Evolutionary conservation across 2,888 invertebrate genomes (phyloP), one percentile per base, ranked within the genome.

Genomic region (Operophtera brumata): DNA sequence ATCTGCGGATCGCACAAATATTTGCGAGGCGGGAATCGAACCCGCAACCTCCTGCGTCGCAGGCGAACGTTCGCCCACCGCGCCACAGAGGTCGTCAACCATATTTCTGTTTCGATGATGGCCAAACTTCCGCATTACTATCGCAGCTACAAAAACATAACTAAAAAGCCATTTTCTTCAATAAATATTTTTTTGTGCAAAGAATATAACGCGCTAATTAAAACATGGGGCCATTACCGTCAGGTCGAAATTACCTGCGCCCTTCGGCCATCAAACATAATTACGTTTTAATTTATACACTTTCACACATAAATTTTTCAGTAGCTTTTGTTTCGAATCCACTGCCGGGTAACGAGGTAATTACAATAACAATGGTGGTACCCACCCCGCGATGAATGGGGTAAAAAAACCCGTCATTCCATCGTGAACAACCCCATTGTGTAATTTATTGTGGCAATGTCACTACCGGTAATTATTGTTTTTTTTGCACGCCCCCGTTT

Each of bases 321-420:
- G 59, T 49, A 36, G 52, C 63, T 59, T 62, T 66, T 66, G 66
- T 66, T 66, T 62, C 56, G 61, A 61, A 59, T 64, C 59, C 61
- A 70, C 67, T 64, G 61, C 68, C 66, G 69, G 63, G 73, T 82
- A 82, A 82, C 78, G 77, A 81, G 83, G 78, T 78, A 81, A 83
- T 82, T 81, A 80, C 73, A 78, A 75, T 78, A 77, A 84, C 82
- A 83, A 83, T 81, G 68, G 71, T 61, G 64, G 68, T 71, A 75
- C 70, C 71, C 57, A 59, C 60, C 60, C 55, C 57, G 66, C 68
- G 61, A 69, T 75, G 77, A 72, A 78, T 74, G 71, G 67, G 63
- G 52, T 65, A 70, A 70, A 72, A 20, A 78, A 71, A 68, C 63
- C 64, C 65, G 62, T 62, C 70, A 63, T 71, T 70, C 70, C 66